These are phyloP conservation scores for Sarcophaga variegata DNA, from an alignment of 2,888 invertebrate genomes.

Conservation along the genomic window DNA sequence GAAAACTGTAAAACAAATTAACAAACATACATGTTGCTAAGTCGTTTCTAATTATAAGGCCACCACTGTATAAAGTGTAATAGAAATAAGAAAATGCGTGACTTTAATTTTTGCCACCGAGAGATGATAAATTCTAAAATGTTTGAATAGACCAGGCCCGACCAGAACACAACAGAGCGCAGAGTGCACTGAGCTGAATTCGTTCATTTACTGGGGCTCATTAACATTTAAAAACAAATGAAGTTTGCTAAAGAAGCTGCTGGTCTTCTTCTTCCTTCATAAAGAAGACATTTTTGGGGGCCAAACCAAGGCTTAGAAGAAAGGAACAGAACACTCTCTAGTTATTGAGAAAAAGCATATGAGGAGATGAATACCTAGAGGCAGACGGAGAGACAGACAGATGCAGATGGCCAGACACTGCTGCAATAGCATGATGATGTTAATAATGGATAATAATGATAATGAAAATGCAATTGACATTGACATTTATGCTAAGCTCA, in stretches of 20 bases:
- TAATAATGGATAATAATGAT: constrained; percentile 13
- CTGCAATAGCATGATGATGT: constrained; percentile 27
- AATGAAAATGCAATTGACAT: constrained; percentile 23
- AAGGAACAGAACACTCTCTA: too few species aligned
- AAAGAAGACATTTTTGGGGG: neutral
- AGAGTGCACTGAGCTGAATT: neutral
- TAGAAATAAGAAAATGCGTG: constrained; percentile 61
- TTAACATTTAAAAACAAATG: constrained; percentile 52
- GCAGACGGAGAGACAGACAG: too few species aligned
- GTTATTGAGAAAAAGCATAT: too few species aligned
- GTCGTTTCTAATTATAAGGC: too few species aligned
- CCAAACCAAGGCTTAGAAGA: too few species aligned
- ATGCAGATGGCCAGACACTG: too few species aligned
- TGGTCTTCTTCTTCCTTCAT: constrained; percentile 5
- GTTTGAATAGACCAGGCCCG: constrained; percentile 11
- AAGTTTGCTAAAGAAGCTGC: constrained; percentile 1
- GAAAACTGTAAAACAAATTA: too few species aligned
- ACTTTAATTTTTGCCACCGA: constrained; percentile 39
- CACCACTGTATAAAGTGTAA: constrained; percentile 9
- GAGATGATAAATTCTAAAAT: constrained; percentile 40
- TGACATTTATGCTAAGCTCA: constrained; percentile 51
- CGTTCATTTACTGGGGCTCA: constrained; percentile 20
- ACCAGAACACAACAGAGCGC: neutral
- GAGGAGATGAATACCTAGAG: too few species aligned
- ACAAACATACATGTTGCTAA: too few species aligned